Base-by-base conservation (phyloP, 2,113 vertebrate species). In the Struthio camelus region DNA sequence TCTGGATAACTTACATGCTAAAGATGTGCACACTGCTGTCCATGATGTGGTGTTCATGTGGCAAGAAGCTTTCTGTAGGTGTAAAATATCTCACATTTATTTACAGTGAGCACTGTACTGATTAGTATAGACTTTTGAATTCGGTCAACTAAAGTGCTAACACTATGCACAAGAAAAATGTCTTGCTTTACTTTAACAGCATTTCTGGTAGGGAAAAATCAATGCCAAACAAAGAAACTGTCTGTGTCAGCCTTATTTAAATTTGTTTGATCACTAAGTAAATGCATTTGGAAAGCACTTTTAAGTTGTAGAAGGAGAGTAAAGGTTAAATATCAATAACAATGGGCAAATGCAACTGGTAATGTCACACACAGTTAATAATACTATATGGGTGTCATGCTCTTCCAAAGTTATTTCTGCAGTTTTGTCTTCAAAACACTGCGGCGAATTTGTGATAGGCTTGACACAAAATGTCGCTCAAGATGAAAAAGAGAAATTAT, bases 341-440 rank as follows among this genome's bases (percentile, higher is more conserved):
- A 93, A 65, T 85, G 65, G 61, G 25, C 32, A 92, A 89, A 91
- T 72, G 42, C 65, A 91, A 25, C 58, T 87, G 48, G n/a, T 58
- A 76, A 77, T 0, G 1, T 93, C 75, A 80, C 58, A 69, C 58
- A 40, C 34, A 61, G 44, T 79, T 94, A 85, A 82, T 1, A 4
- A 9, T 77, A 82, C 53, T 82, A 58, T 56, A 65, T 48, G 48
- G 32, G 23, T 87, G 53, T 82, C 81, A 69, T 77, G 61, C 22
- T 87, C 32, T 91, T 96, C 81, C 38, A 42, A 71, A 92, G 38
- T 51, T 76, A 79, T 80, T 96, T 79, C 32, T 75, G 42, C 22
- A 53, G 56, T 82, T 93, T 59, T 95, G 38, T 91, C 87, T 95
- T 95, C 78, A 87, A 94, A 91, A 85, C 28, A 65, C 22, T 16